phyloP scores from a whole-genome alignment of 2,113 vertebrate genomes.

The Chinchilla lanigera region DNA sequence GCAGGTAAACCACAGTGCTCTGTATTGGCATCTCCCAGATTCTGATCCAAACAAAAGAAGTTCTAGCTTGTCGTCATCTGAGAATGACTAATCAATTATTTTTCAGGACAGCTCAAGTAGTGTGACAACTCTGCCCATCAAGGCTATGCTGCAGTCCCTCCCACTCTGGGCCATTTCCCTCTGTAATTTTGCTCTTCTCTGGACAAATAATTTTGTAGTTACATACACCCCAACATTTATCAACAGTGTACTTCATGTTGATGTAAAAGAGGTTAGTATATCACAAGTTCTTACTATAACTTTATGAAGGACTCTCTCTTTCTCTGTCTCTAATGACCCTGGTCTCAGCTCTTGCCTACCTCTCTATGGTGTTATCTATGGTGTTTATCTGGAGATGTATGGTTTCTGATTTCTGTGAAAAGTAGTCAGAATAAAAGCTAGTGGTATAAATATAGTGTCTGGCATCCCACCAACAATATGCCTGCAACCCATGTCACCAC shows the following conservation, averaged over 20 bases:
- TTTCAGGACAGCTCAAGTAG: slow-evolving; percentile 85
- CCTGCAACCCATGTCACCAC: background rate
- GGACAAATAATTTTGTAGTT: slow-evolving; percentile 87
- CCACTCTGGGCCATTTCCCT: slow-evolving; percentile 90
- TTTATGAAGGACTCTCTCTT: background rate
- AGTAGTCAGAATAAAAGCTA: background rate
- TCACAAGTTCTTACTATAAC: background rate
- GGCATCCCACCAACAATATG: background rate
- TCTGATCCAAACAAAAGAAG: background rate
- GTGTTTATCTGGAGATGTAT: background rate
- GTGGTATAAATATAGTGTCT: background rate
- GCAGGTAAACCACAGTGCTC: slow-evolving; percentile 83
- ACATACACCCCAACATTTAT: slow-evolving; percentile 89
- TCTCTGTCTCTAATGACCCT: background rate
- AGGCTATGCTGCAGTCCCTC: slow-evolving; percentile 85
- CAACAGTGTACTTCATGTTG: slow-evolving; percentile 86
- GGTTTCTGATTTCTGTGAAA: background rate
- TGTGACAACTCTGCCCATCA: slow-evolving; percentile 84
- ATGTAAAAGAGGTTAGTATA: slow-evolving; percentile 85
- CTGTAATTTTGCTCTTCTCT: slow-evolving; percentile 87
- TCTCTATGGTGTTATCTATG: background rate
- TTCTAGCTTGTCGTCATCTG: background rate
- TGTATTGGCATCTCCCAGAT: background rate
- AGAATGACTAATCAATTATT: background rate
- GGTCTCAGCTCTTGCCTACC: background rate